Base-by-base conservation (phyloP, 2,113 vertebrate genomes). In the Etheostoma spectabile region DNA sequence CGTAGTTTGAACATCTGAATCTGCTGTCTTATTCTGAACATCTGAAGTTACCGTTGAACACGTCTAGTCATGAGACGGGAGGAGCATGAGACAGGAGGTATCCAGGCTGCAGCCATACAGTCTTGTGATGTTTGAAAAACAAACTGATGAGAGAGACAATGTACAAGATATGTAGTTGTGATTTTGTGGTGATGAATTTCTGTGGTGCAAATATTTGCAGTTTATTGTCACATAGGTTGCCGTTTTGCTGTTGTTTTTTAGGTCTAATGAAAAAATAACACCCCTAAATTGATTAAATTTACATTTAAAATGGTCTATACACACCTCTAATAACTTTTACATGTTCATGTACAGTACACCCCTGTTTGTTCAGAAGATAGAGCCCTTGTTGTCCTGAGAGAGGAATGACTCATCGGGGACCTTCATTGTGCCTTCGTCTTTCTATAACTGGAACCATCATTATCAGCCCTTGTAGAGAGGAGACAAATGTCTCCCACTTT, bases 351-450 rank as follows among this genome's bases (percentile, higher is more conserved):
- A 49, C 2, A 12, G 45, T 71, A 49, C 1, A 12, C 33, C 10
- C 35, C 60, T 30, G 22, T 69, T 45, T 33, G 45, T 76, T 46
- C 45, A 51, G 19, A 56, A 24, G 22, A 74, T 42, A 13, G 27
- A 69, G 49, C 4, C 42, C 53, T 66, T 71, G 60, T 80, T 77
- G 64, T 68, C 60, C 52, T 27, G 45, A 60, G 49, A 65, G 68
- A 74, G 4, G 4, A 66, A 73, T 46, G 60, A 74, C 55, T 60
- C 66, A 81, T 86, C 62, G n/a, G 52, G 24, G 52, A 72, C 63
- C 35, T 65, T 60, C 45, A 15, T 42, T 76, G 73, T 24, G 33
- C 27, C 19, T 57, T 74, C 79, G 69, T 38, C 79, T 68, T 73
- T 45, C 3, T 27, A 11, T 57, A 48, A 75, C 6, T 1, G 22